These are phyloP conservation scores for Smittia aterrima DNA, from an alignment of 2,888 invertebrate genomes.

Conservation along the genomic window DNA sequence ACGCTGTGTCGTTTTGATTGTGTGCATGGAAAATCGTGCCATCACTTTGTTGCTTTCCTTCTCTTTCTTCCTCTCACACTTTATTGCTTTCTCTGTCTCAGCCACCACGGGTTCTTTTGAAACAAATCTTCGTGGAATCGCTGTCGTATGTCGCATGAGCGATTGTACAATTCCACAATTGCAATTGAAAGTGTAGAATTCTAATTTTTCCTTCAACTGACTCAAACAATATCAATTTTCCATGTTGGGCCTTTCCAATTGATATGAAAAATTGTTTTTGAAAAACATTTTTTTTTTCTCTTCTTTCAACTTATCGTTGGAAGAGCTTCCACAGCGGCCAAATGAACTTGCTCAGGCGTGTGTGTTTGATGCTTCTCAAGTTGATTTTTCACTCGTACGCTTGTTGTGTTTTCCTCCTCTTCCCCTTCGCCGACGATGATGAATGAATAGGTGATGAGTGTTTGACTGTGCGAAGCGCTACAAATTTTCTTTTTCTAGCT, in stretches of 20 bases:
- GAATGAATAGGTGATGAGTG: not conserved
- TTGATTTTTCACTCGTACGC: not conserved
- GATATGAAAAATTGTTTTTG: not conserved
- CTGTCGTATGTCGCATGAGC: not conserved
- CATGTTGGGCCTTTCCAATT: not conserved
- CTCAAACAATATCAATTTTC: conserved; percentile 32
- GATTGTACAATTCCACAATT: not conserved
- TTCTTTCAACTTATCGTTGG: not conserved
- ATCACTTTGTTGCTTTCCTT: conserved; percentile 33
- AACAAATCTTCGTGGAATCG: not conserved
- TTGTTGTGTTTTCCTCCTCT: not conserved
- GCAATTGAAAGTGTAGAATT: not conserved
- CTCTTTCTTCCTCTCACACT: not conserved
- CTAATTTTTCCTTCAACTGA: no score
- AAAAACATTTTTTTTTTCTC: not conserved
- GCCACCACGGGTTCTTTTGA: conserved; percentile 2
- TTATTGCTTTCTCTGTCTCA: not conserved
- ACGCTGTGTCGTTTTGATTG: conserved; percentile 25
- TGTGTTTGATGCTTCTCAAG: not conserved
- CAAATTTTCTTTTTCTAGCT: not conserved
- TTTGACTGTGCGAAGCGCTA: not conserved
- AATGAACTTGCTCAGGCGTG: not conserved
- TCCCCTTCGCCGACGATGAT: not conserved
- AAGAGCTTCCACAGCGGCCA: not conserved
- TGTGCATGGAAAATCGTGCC: conserved; percentile 39